Base-by-base conservation (phyloP, 1,140 invertebrate genomes). In the Lepidostoma basale region DNA sequence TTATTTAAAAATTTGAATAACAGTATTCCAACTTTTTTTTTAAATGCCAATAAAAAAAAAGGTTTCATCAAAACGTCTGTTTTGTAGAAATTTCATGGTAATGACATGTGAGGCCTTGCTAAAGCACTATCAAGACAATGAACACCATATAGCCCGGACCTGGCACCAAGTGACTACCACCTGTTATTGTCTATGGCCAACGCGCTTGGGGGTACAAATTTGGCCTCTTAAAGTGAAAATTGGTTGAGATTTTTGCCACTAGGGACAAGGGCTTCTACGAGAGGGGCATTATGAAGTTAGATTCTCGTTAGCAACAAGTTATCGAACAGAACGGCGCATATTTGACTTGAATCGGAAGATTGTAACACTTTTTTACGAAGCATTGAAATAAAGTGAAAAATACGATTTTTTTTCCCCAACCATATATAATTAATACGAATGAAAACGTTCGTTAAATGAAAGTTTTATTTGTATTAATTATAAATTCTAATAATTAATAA, bases 161-260 rank as follows among this genome's bases (percentile, higher is more conserved):
- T 45, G 42, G 42, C 3, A 45, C 42, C 42, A 45, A 45, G 42
- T 45, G 42, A 45, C 42, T 45, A 45, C 42, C 42, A 45, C 2
- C 42, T 45, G 42, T 45, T 45, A 12, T 18, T 45, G 42, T 45
- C 42, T 45, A 45, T 45, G 42, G 42, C 42, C 42, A 18, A 45
- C 12, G 42, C 14, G 42, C 14, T 45, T 45, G 42, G 42, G 42
- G 42, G 42, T 45, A 45, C 42, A 45, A 14, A 45, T 45, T 45
- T 18, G 42, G 42, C 42, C 42, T 45, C 14, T n/a, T n/a, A n/a
- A n/a, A n/a, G n/a, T n/a, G n/a, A n/a, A n/a, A n/a, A n/a, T n/a
- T n/a, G n/a, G n/a, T n/a, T n/a, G n/a, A n/a, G n/a, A n/a, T 52
- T 52, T 52, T 23, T 52, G 42, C 42, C 42, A 45, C n/a, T 45